Evolutionary conservation across 2,797 vertebrate genomes (phyloP).

Genomic region (Arnoldichthys spilopterus): DNA sequence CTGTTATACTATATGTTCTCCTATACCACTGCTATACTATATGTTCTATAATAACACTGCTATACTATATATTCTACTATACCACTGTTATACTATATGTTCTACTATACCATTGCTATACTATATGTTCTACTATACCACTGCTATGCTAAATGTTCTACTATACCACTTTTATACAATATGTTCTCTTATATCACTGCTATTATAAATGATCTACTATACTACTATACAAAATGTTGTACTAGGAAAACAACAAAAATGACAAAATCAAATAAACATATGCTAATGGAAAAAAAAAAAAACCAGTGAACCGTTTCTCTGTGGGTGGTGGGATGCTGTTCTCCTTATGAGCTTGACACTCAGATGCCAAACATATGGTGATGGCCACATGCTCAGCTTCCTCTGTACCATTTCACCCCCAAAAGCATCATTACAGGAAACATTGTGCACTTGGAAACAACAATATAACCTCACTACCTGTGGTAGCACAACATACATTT

Average conservation of each 20-base stretch:
- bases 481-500: background rate
- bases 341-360: constrained; percentile 25
- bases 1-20: too few species aligned
- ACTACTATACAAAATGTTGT: background rate
- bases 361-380: constrained; percentile 50
- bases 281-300: constrained; percentile 14
- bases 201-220: too few species aligned
- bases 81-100: too few species aligned
- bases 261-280: background rate
- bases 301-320: background rate
- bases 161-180: too few species aligned
- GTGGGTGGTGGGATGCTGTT: constrained; percentile 13
- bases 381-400: constrained; percentile 42
- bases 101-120: too few species aligned
- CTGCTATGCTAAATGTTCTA: too few species aligned
- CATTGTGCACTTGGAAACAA: background rate
- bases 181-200: too few species aligned
- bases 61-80: too few species aligned
- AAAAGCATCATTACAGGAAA: constrained; percentile 19
- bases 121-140: too few species aligned
- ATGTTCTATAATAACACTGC: too few species aligned
- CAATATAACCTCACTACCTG: background rate
- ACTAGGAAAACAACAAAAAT: background rate
- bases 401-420: constrained; percentile 7
- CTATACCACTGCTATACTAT: too few species aligned